Evolutionary conservation across 1,140 invertebrate genomes (phyloP).

Genomic region (Neodiprion lecontei): DNA sequence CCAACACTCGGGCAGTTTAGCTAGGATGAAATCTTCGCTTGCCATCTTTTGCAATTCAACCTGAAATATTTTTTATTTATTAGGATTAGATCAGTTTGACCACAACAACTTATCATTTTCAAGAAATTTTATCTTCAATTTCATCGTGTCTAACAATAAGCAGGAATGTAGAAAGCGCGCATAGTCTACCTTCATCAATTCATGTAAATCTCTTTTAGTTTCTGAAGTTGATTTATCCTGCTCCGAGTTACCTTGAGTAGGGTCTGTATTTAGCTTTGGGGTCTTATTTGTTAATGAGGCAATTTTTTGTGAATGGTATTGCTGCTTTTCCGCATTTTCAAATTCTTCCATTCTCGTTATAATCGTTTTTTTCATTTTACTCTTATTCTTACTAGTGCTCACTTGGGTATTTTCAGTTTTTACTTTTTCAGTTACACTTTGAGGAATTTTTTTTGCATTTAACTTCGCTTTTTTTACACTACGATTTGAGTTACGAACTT

Average conservation of each 20-base stretch:
- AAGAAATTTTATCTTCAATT: no score
- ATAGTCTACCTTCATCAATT: background rate
- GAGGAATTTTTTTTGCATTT: background rate
- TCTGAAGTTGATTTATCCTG: background rate
- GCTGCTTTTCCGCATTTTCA: slow-evolving; percentile 1
- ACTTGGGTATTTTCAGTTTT: background rate
- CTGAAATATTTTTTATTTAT: slow-evolving; percentile 29
- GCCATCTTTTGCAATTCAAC: slow-evolving; percentile 45
- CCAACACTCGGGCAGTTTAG: slow-evolving; percentile 48
- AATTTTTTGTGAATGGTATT: no score
- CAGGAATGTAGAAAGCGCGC: no score
- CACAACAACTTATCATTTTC: no score
- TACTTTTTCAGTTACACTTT: slow-evolving; percentile 13
- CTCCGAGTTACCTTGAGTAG: background rate
- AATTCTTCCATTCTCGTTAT: background rate
- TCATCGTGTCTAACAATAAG: no score
- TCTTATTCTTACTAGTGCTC: slow-evolving; percentile 9
- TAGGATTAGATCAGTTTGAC: no score
- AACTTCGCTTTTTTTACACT: background rate
- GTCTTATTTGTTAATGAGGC: slow-evolving; percentile 9
- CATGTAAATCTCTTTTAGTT: background rate
- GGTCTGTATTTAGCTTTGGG: background rate
- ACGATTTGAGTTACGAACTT: no score
- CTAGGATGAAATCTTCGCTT: slow-evolving; percentile 45
- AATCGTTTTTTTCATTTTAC: background rate